These are phyloP conservation scores for Latheticus oryzae DNA, from an alignment of 2,888 invertebrate species.

Conservation along the genomic window DNA sequence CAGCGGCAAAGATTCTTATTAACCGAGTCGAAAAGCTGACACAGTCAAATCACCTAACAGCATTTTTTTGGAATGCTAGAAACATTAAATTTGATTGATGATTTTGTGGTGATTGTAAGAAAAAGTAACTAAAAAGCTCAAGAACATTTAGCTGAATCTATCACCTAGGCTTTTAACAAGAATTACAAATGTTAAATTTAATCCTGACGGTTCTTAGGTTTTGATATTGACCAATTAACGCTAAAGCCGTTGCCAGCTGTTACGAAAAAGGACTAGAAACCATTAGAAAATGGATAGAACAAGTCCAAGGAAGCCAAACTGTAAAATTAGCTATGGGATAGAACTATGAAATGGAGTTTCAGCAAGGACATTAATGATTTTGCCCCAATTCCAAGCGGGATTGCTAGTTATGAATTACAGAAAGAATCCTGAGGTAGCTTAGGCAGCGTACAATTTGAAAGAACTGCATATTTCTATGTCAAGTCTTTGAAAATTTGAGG, in stretches of 20 bases:
- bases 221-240: constrained; percentile 72
- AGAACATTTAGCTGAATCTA: constrained; percentile 76
- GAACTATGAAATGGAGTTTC: constrained; percentile 82
- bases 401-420: constrained; percentile 82
- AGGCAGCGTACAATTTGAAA: too few species aligned
- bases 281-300: constrained; percentile 89
- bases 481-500: constrained; percentile 91
- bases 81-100: constrained; percentile 87
- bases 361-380: constrained; percentile 86
- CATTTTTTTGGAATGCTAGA: constrained; percentile 89
- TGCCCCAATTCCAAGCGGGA: constrained; percentile 77
- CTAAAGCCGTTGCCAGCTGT: constrained; percentile 45
- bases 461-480: constrained; percentile 92
- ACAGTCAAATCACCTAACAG: too few species aligned
- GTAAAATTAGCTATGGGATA: constrained; percentile 72
- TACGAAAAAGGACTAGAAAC: constrained; percentile 75
- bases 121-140: constrained; percentile 86
- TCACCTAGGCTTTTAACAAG: constrained; percentile 73
- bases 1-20: constrained; percentile 88
- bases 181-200: constrained; percentile 67
- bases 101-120: constrained; percentile 90
- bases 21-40: too few species aligned
- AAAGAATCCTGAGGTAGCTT: too few species aligned
- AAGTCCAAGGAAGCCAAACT: constrained; percentile 80
- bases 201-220: constrained; percentile 69